Base-by-base conservation (phyloP, 1,140 invertebrate genomes). In the Nebria ingens region DNA sequence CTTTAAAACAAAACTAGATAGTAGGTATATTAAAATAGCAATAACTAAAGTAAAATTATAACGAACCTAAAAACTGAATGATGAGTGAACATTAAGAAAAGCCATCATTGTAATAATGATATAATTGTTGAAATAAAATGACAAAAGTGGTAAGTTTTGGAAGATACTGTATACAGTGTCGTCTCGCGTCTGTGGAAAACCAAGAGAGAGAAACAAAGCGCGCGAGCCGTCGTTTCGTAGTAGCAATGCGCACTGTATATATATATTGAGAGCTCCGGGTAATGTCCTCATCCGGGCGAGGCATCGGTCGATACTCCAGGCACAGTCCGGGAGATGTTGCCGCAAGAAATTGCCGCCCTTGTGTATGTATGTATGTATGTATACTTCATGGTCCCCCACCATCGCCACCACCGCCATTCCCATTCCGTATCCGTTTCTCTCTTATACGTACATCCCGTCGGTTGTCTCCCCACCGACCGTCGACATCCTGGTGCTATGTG, bases 281-380 rank as follows among this genome's bases (percentile, higher is more conserved):
- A 66, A 65, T 65, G 64, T 66, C 65, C 65, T 66, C 63, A 66
- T 66, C 63, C 64, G 64, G 64, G 64, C 62, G 59, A 6, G 38
- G 13, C 52, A 53, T 58, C 58, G 61, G 59, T 63, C 61, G 62
- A 63, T 62, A 63, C 58, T 45, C 40, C 40, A 45, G 40, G 40
- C 40, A 45, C 9, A 45, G 40, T 45, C 40, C 40, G 40, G 40
- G 40, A 45, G 40, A 45, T 45, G 40, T 45, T 34, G 40, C 40
- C 40, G 40, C 40, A 45, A 45, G 40, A 45, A 45, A 45, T 45
- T 45, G 40, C 40, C 40, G 40, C 40, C 40, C 40, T 11, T 45
- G 25, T 34, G 25, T 34, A 34, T n/a, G 6, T 34, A 20, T 12
- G 11, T 19, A 49, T 15, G 21, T 20, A 49, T 49, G 17, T n/a